phyloP scores from a whole-genome alignment of 2,888 invertebrate species.

The Hypsopygia costalis region DNA sequence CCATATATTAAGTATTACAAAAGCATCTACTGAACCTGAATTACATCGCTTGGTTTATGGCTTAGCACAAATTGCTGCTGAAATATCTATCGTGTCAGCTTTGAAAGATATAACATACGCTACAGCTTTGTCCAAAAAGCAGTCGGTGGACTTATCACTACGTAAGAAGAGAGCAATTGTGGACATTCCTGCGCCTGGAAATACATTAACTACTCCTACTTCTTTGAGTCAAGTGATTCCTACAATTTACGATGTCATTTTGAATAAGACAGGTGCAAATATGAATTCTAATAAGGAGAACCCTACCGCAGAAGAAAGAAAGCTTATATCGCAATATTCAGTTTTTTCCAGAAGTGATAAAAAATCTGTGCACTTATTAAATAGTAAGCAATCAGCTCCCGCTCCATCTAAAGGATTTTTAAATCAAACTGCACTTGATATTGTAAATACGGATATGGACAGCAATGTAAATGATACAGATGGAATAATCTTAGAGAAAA shows the following conservation, averaged over 20 bases:
- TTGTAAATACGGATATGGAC: constrained; percentile 42
- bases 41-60: constrained; percentile 70
- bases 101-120: constrained; percentile 70
- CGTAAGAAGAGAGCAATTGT: constrained; percentile 53
- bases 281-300: constrained; percentile 7
- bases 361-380: constrained; percentile 42
- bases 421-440: constrained; percentile 63
- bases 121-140: constrained; percentile 62
- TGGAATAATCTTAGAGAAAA: constrained; percentile 50
- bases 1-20: constrained; percentile 62
- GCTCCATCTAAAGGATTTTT: constrained; percentile 51
- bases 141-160: constrained; percentile 63
- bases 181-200: constrained; percentile 14
- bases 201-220: constrained; percentile 21
- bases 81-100: constrained; percentile 68
- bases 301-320: constrained; percentile 11
- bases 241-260: constrained; percentile 45
- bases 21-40: constrained; percentile 69
- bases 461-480: constrained; percentile 41
- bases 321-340: constrained; percentile 42
- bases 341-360: constrained; percentile 46
- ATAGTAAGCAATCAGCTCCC: constrained; percentile 24
- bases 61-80: constrained; percentile 70
- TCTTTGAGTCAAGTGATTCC: constrained; percentile 21
- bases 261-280: constrained; percentile 41